These are phyloP conservation scores for Cyanocitta stelleri DNA, from an alignment of 2,113 vertebrate genomes.

Conservation along the genomic window DNA sequence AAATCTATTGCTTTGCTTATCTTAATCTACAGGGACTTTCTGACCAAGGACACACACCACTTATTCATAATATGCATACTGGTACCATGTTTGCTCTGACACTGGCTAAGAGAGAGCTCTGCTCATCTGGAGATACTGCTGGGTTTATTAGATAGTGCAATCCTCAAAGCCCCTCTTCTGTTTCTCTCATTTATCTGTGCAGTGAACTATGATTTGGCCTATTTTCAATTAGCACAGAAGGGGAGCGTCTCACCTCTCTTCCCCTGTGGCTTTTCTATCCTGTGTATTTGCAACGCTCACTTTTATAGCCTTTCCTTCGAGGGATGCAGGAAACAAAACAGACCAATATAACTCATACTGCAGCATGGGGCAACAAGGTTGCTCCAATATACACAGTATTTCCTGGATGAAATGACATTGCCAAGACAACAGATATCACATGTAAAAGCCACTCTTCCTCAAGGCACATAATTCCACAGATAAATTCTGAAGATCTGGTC, in stretches of 20 bases:
- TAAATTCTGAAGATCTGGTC: background rate
- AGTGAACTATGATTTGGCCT: constrained; percentile 1
- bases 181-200: constrained; percentile 8
- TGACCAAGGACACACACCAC: background rate
- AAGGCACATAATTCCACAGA: background rate
- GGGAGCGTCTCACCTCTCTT: background rate
- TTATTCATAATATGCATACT: background rate
- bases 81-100: background rate
- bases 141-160: background rate
- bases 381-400: background rate
- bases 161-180: background rate
- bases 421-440: background rate
- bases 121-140: background rate
- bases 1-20: background rate
- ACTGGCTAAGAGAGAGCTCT: background rate
- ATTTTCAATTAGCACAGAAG: constrained; percentile 43
- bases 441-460: background rate
- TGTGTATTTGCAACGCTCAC: background rate
- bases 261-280: background rate
- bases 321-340: background rate
- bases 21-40: background rate
- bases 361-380: background rate
- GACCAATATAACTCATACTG: background rate
- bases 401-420: background rate
- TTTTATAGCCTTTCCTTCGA: background rate